Base-by-base conservation (phyloP, 2,888 invertebrate species). In the Arrhopalites spinosus region DNA sequence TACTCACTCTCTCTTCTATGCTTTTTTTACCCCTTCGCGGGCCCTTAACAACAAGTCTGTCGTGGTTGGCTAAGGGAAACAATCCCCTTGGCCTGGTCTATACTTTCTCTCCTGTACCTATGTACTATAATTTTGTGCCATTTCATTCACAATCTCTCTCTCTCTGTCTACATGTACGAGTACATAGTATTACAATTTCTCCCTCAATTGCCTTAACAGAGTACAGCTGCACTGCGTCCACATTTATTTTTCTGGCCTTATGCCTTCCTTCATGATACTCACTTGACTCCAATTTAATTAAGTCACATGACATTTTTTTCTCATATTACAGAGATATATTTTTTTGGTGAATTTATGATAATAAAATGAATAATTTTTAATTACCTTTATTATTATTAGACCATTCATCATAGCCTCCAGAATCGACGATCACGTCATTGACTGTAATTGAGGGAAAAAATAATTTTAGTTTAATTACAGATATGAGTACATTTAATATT, bases 361-460 rank as follows among this genome's bases (percentile, higher is more conserved):
- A 7, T 11, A 36, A 7, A 36, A 36, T 36, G 3, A 36, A 36
- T 36, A 36, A 29, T 30, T 11, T 27, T 27, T 25, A 68, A 68
- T 78, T 69, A 80, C 80, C 80, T 80, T 78, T 79, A 78, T 73
- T 77, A 77, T 75, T 77, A 74, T 75, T 79, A 59, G 77, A 76
- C 68, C 68, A 68, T n/a, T 68, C 68, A 17, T 68, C 68, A 27
- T 71, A 59, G 36, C 81, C 81, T 63, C 78, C 80, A 27, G 77
- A 76, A 66, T 78, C 79, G 70, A 78, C 76, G 67, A 81, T 78
- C 67, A 81, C 81, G 73, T 80, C 80, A 77, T 81, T 81, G 74
- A 76, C 79, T 77, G 76, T 30, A 59, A 7, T 59, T 3, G 53
- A 45, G 23, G 2, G 36, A 36, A 36, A 36, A 2, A n/a, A 23